phyloP scores from a whole-genome alignment of 2,888 invertebrate genomes.

The Trissoscelio sp. region DNA sequence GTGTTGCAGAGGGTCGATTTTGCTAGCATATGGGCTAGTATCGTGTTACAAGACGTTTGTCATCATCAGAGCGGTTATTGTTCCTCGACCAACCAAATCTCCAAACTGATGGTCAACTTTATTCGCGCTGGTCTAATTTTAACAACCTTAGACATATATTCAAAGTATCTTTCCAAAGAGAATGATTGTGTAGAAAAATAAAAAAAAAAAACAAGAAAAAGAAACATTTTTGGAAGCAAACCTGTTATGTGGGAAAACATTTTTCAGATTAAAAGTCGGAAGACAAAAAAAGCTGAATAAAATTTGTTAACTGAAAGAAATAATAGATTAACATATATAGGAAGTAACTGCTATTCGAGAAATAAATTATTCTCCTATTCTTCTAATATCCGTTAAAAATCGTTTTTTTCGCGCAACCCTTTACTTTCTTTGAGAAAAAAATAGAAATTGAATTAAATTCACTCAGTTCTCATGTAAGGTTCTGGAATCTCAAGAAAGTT shows the following conservation, averaged over 20 bases:
- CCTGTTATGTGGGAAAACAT: slow-evolving; percentile 61
- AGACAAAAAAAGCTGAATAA: too few relatives aligned
- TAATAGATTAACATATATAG: too few relatives aligned
- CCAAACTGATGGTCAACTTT: slow-evolving; percentile 74
- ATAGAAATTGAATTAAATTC: slow-evolving; percentile 1
- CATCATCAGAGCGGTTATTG: slow-evolving; percentile 82
- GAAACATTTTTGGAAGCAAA: slow-evolving; percentile 38
- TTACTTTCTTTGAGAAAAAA: slow-evolving; percentile 8
- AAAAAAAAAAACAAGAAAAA: neutral
- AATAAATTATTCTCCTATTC: neutral
- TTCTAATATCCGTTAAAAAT: neutral
- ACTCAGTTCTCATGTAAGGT: slow-evolving; percentile 5
- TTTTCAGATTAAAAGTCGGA: too few relatives aligned
- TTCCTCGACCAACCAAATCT: slow-evolving; percentile 75
- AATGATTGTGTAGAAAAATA: slow-evolving; percentile 40
- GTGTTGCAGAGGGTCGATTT: slow-evolving; percentile 74
- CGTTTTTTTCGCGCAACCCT: neutral
- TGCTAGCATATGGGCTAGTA: slow-evolving; percentile 80
- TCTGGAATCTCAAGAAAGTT: neutral
- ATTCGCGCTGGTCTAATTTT: slow-evolving; percentile 63
- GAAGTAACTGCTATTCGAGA: neutral
- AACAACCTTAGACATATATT: slow-evolving; percentile 47
- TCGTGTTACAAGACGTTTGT: slow-evolving; percentile 82
- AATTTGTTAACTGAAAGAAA: neutral
- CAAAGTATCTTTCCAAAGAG: slow-evolving; percentile 35